Percentiles rank a stretch among this genome's conserved stretches.
phyloP scores from a whole-genome alignment of 2,797 vertebrate species.

The Crenichthys baileyi region DNA sequence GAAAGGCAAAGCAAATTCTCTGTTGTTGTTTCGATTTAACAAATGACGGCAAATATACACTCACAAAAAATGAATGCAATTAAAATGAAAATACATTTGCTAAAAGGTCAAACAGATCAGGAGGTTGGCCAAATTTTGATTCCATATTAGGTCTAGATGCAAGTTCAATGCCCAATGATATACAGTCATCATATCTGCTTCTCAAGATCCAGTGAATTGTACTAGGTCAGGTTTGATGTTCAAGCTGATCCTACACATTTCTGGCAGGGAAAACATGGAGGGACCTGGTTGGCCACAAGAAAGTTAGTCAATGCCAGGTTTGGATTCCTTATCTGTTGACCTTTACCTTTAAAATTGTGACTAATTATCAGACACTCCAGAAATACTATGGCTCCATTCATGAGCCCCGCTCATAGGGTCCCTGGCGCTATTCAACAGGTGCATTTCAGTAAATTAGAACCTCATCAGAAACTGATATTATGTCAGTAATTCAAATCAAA shows the following conservation, averaged over 20 bases:
- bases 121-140: neutral
- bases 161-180: neutral
- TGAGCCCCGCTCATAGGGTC: too few relatives aligned
- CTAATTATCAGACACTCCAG: too few relatives aligned
- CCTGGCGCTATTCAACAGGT: too few relatives aligned
- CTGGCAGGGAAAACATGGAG: neutral
- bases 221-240: neutral
- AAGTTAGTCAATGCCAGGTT: neutral
- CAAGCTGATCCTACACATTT: neutral
- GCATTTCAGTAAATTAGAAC: too few relatives aligned
- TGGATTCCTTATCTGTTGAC: neutral
- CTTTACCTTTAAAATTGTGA: too few relatives aligned
- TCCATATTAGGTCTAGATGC: neutral
- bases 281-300: neutral
- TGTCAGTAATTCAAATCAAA: too few relatives aligned
- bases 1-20: neutral
- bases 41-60: neutral
- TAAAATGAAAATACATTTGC: neutral
- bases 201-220: neutral
- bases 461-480: too few relatives aligned
- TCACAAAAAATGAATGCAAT: neutral
- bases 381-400: too few relatives aligned
- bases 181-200: neutral
- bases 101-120: neutral
- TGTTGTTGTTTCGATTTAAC: slow-evolving; percentile 2